These are phyloP conservation scores for Cassiopea xamachana DNA, from an alignment of 30 jellyfish, hydroid and myxozoan species.

Conservation along the genomic window DNA sequence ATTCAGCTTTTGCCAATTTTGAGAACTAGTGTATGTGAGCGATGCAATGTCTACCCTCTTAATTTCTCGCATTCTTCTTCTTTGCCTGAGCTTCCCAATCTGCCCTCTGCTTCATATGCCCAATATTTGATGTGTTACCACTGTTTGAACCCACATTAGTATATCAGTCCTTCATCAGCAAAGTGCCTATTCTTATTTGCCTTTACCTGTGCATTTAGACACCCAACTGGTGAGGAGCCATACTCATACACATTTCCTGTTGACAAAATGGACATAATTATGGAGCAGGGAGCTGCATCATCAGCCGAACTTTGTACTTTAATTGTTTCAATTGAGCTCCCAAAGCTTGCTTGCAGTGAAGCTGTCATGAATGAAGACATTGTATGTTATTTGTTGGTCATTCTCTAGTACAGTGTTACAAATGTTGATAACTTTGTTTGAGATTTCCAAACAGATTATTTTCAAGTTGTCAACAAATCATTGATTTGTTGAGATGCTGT, in stretches of 20 bases:
- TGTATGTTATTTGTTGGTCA: slow-evolving; percentile 12
- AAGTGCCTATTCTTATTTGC: neutral
- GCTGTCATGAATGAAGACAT: slow-evolving; percentile 34
- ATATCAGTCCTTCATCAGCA: neutral
- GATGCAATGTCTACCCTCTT: too few relatives aligned
- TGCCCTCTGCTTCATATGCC: too few relatives aligned
- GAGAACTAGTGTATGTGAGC: too few relatives aligned
- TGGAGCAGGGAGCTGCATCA: neutral
- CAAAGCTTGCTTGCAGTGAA: slow-evolving; percentile 4
- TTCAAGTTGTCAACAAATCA: neutral
- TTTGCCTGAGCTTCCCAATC: too few relatives aligned
- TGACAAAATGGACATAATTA: neutral
- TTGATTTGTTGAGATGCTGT: neutral
- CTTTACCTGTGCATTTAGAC: neutral
- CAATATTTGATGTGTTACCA: too few relatives aligned
- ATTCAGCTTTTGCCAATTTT: neutral
- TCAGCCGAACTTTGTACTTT: neutral
- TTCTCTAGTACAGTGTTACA: neutral
- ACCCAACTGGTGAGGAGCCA: slow-evolving; percentile 20
- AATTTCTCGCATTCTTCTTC: too few relatives aligned
- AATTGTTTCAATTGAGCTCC: slow-evolving; percentile 3
- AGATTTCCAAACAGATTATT: neutral
- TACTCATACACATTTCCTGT: neutral
- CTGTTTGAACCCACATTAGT: too few relatives aligned
- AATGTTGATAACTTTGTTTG: too few relatives aligned